phyloP scores from a whole-genome alignment of 2,888 invertebrate genomes.

The Meloe dianella region DNA sequence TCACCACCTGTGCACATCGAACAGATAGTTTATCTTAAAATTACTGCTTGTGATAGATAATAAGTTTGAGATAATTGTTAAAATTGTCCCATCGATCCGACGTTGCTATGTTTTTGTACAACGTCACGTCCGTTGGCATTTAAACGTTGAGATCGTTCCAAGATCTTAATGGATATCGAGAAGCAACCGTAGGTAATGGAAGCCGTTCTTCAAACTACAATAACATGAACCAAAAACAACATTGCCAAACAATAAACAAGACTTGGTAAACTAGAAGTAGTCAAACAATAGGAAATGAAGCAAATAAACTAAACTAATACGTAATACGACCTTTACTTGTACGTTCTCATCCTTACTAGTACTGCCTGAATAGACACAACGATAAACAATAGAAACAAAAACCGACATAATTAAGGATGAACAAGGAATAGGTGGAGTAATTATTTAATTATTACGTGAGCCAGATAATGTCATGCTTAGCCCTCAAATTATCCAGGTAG shows the following conservation, averaged over 20 bases:
- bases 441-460: conserved; percentile 55
- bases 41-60: background rate
- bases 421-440: conserved; percentile 57
- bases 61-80: background rate
- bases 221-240: conserved; percentile 28
- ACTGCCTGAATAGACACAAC: conserved; percentile 33
- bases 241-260: conserved; percentile 37
- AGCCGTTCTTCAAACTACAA: conserved; percentile 20
- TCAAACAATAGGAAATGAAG: conserved; percentile 42
- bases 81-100: background rate
- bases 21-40: too few relatives aligned
- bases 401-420: conserved; percentile 38
- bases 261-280: conserved; percentile 40
- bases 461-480: conserved; percentile 18
- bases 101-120: conserved; percentile 3
- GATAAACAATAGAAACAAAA: conserved; percentile 45
- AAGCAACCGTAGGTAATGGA: conserved; percentile 13
- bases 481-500: background rate
- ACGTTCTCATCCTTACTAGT: conserved; percentile 19
- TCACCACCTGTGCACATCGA: background rate
- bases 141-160: conserved; percentile 9
- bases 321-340: conserved; percentile 29
- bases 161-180: conserved; percentile 14
- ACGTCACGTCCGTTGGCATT: background rate
- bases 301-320: conserved; percentile 37